phyloP scores from a whole-genome alignment of 2,888 invertebrate genomes.

The Tyria jacobaeae region DNA sequence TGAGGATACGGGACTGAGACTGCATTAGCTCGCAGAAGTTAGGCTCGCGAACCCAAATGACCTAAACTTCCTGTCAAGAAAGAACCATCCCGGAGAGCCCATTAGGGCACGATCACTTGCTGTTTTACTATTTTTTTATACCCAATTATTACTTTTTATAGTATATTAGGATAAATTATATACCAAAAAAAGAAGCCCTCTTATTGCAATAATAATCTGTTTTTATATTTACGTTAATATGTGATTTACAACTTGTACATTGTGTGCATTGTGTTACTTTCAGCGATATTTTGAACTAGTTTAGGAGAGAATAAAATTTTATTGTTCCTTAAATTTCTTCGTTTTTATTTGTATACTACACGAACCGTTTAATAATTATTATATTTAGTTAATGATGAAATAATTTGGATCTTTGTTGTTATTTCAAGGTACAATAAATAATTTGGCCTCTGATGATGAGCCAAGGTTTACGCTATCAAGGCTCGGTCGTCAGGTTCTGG shows the following conservation, averaged over 20 bases:
- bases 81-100: too few species aligned
- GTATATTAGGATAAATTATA: background rate
- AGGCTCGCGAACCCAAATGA: too few species aligned
- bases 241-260: background rate
- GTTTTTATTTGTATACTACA: too few species aligned
- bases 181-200: background rate
- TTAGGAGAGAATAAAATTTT: background rate
- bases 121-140: too few species aligned
- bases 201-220: background rate
- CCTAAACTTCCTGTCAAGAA: too few species aligned
- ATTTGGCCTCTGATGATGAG: conserved; percentile 3
- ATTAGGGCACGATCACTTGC: too few species aligned
- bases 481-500: conserved; percentile 30
- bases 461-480: conserved; percentile 22
- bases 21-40: too few species aligned
- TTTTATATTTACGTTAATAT: background rate
- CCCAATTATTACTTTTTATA: too few species aligned
- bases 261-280: background rate
- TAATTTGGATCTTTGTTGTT: background rate
- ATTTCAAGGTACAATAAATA: conserved; percentile 2
- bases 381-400: background rate
- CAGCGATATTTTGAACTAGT: background rate
- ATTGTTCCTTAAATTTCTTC: background rate
- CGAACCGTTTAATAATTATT: too few species aligned
- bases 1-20: too few species aligned